Conservation (phyloP, 2,113 vertebrate genomes). For the Electrona antarctica region DNA sequence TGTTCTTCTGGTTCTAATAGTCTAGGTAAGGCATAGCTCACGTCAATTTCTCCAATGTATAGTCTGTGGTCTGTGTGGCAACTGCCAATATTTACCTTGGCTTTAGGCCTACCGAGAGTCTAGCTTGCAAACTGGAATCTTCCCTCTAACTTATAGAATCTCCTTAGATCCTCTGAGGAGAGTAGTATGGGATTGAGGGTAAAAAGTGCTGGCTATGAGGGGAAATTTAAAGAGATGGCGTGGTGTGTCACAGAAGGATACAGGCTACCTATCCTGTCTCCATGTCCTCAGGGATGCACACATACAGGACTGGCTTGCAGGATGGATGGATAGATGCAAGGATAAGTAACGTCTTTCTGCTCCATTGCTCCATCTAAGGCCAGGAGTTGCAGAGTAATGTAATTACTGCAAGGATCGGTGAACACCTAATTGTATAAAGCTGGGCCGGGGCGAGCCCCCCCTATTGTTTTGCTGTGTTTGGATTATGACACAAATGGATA, state of each 20-base stretch:
- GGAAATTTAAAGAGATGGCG: neutral
- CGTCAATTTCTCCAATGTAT: neutral
- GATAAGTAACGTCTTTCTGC: conserved; percentile 35
- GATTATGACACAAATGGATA: conserved; percentile 73
- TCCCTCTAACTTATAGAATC: neutral
- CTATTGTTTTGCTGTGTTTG: conserved; percentile 60
- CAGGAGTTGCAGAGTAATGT: conserved; percentile 60
- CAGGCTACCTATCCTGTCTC: conserved; percentile 4
- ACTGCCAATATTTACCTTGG: conserved; percentile 4
- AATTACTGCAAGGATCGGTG: conserved; percentile 58
- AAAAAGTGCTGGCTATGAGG: conserved; percentile 21
- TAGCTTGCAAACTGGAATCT: neutral
- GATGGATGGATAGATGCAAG: neutral
- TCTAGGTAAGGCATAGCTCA: neutral
- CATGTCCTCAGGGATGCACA: conserved; percentile 18
- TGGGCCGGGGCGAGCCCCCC: conserved; percentile 49
- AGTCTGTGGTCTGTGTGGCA: neutral
- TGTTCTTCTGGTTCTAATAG: no score
- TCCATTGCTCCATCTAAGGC: conserved; percentile 53
- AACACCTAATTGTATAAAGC: conserved; percentile 69
- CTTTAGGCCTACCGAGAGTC: neutral
- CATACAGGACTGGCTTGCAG: no score
- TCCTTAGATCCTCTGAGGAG: neutral
- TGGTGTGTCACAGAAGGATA: conserved; percentile 2
- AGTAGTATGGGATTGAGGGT: neutral